Evolutionary conservation across 2,888 invertebrate species (phyloP), one percentile per base, ranked within the genome.

Genomic region (Caenorhabditis afra): DNA sequence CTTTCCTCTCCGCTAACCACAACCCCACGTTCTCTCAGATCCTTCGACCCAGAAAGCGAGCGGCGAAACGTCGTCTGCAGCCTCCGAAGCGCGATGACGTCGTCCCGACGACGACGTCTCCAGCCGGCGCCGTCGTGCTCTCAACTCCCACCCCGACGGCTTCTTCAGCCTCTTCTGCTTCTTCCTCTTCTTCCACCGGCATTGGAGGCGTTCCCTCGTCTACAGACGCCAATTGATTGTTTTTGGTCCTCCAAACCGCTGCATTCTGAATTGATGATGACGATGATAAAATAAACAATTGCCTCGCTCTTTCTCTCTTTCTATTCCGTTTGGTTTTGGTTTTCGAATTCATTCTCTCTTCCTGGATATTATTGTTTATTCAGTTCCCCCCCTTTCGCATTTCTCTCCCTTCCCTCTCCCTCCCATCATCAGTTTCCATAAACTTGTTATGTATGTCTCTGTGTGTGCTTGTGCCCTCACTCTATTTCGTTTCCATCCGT

Each of bases 301-400:
- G n/a, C 49, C 49, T 35, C 45, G 37, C 49, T 50, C 29, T 44
- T 41, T 57, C 61, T 11, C 49, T 29, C 22, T 70, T 53, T 62
- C 47, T 47, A 16, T 37, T 39, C 61, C 41, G 50, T 50, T 57
- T 49, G 59, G 49, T 66, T 61, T 70, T 5, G 37, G 11, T 37
- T 8, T 44, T n/a, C n/a, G n/a, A n/a, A n/a, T n/a, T 35, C 45
- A 37, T 41, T 50, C 29, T 44, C 49, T 57, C 61, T 11, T 35
- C 18, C 22, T 29, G 59, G 66, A 66, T 62, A 68, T 64, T 76
- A 61, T 67, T 68, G 67, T 68, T 76, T 62, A 68, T 68, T 76
- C 75, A 68, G 67, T 76, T 58, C 67, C 57, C 47, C n/a, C n/a
- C n/a, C n/a, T n/a, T n/a, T n/a, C n/a, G n/a, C 8, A 23, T 64